These are phyloP conservation scores for Cataglyphis albicans DNA, from an alignment of 2,888 invertebrate species.

Conservation along the genomic window DNA sequence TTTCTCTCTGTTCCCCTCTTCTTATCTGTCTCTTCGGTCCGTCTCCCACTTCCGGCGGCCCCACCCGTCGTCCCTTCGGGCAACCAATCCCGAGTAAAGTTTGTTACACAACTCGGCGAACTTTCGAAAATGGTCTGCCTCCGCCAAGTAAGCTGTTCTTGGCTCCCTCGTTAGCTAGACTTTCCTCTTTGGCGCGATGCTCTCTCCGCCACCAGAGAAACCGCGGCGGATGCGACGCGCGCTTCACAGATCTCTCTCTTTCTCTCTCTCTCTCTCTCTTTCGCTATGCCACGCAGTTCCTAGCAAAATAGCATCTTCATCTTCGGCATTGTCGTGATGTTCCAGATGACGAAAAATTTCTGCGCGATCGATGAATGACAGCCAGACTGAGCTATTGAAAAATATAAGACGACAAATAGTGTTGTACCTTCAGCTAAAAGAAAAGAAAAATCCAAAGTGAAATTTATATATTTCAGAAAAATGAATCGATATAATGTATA, in stretches of 20 bases:
- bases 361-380: constrained; percentile 16
- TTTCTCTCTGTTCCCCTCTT: constrained; percentile 28
- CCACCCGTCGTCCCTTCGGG: constrained; percentile 83
- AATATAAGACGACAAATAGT: not conserved
- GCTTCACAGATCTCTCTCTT: constrained; percentile 28
- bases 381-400: not conserved
- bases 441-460: not conserved
- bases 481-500: not conserved
- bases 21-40: constrained; percentile 56
- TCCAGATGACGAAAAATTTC: constrained; percentile 34
- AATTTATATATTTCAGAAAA: not conserved
- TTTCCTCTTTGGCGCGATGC: constrained; percentile 75
- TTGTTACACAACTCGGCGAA: constrained; percentile 85
- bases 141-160: constrained; percentile 80
- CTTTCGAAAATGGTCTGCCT: constrained; percentile 83
- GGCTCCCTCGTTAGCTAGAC: constrained; percentile 79
- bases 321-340: constrained; percentile 19
- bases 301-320: constrained; percentile 36
- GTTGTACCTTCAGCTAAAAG: not conserved
- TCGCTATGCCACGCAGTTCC: constrained; percentile 19
- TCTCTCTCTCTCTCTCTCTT: constrained; percentile 17
- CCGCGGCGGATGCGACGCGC: constrained; percentile 68
- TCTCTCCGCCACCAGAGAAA: constrained; percentile 70
- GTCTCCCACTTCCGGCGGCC: constrained; percentile 73
- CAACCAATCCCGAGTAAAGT: constrained; percentile 85